Evolutionary conservation across 2,797 vertebrate genomes (phyloP).

Genomic region (Coregonus sp.): DNA sequence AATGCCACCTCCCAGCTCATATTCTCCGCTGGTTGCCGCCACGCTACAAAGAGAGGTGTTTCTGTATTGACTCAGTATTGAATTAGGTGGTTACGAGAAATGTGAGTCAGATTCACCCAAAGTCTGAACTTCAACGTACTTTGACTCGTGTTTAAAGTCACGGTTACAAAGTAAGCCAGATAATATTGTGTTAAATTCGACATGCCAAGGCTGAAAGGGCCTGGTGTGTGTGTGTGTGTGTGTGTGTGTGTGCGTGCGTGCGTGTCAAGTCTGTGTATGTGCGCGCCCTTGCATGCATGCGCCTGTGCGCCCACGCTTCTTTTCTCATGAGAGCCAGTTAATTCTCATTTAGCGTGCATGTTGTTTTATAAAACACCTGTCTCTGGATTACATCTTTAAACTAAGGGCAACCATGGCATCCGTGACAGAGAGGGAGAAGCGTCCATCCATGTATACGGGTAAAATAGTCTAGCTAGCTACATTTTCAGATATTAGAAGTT

Average conservation of each 20-base stretch:
- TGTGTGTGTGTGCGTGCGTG: no score
- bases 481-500: no score
- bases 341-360: no score
- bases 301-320: no score
- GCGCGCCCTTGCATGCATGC: neutral
- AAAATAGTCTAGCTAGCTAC: no score
- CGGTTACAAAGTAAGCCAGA: slow-evolving; percentile 10
- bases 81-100: slow-evolving; percentile 31
- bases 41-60: slow-evolving; percentile 18
- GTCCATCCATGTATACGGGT: no score
- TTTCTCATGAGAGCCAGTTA: no score
- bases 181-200: neutral
- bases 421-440: no score
- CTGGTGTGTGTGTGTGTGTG: no score
- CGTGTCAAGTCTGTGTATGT: neutral
- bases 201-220: neutral
- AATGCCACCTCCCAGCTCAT: slow-evolving; percentile 7
- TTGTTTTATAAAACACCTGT: no score
- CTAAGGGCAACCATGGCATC: no score
- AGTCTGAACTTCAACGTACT: slow-evolving; percentile 26
- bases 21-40: slow-evolving; percentile 19
- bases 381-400: no score
- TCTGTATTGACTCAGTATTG: slow-evolving; percentile 36
- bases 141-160: slow-evolving; percentile 21
- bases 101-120: slow-evolving; percentile 30